Base-by-base conservation (phyloP, 2,888 invertebrate species). In the Oxycera nigricornis region DNA sequence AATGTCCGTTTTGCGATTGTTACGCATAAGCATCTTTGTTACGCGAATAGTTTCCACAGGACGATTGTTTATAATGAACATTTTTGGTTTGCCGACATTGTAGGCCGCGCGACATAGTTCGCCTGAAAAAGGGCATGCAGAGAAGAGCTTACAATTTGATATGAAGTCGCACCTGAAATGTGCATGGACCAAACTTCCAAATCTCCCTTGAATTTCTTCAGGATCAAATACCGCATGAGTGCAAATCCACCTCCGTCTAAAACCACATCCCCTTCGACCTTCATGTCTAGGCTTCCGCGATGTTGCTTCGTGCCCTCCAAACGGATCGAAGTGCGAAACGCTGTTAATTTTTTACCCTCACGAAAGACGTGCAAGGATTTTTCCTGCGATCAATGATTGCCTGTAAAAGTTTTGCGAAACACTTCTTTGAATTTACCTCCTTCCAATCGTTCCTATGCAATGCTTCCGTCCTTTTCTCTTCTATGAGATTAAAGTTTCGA, bases 21-120 rank as follows among this genome's bases (percentile, higher is more conserved):
- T 26, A 6, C 75, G 59, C 11, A 59, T 59, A 1, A 75, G 24
- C 9, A 72, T 41, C 30, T 74, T 75, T 17, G 65, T 70, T 11
- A 77, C 65, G 17, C 65, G 68, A 31, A 74, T 73, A 2, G 74
- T 70, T 31, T 62, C 39, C 39, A 73, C 73, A 9, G 73, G 62
- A 7, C 6, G 24, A 17, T 65, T n/a, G 14, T 72, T 61, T 26
- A 77, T 74, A 4, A 41, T 61, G 24, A 77, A 20, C 3, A 57
- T n/a, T 17, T 73, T 74, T 9, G 14, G 50, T 62, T 73, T 73
- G 17, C 76, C 76, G 41, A 74, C 65, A 62, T 17, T 35, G 50
- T 72, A 73, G 28, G 59, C 65, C 9, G 61, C 72, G 20, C 61
- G 62, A 28, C 75, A 74, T 6, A 75, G 20, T 35, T 75, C 73